A percentile compares a stretch with the other conserved stretches of the same genome.
Evolutionary conservation across 2,797 vertebrate genomes (phyloP).

Genomic region (Buphagus erythrorhynchus): DNA sequence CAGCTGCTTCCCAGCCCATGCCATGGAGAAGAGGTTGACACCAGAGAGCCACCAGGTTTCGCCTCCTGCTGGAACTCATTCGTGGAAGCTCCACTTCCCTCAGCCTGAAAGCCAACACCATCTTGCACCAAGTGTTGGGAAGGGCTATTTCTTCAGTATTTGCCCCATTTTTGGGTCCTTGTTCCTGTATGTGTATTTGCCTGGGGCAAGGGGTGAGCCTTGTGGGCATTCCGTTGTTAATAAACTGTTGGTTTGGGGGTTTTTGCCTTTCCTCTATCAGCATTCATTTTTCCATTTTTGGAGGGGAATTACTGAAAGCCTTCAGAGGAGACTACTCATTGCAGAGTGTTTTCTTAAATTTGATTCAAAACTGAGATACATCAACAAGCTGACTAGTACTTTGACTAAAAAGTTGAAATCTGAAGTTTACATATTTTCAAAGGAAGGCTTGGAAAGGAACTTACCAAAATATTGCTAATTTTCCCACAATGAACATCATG

Average conservation of each 20-base stretch:
- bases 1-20: neutral
- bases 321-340: neutral
- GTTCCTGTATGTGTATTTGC: neutral
- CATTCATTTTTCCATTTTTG: neutral
- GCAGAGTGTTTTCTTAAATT: neutral
- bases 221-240: neutral
- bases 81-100: rapidly evolving
- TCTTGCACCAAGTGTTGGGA: rapidly evolving
- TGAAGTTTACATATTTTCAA: neutral
- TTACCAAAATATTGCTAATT: neutral
- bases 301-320: neutral
- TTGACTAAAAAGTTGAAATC: neutral
- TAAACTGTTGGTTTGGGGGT: rapidly evolving
- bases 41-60: neutral
- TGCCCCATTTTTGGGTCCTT: neutral
- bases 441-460: rapidly evolving
- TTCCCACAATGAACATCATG: neutral
- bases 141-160: neutral
- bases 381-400: neutral
- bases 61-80: neutral
- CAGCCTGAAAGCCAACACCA: rapidly evolving
- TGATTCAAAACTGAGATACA: neutral
- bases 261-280: neutral
- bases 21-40: neutral
- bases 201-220: rapidly evolving